phyloP scores from a whole-genome alignment of 2,888 invertebrate genomes.

The Theretra japonica region DNA sequence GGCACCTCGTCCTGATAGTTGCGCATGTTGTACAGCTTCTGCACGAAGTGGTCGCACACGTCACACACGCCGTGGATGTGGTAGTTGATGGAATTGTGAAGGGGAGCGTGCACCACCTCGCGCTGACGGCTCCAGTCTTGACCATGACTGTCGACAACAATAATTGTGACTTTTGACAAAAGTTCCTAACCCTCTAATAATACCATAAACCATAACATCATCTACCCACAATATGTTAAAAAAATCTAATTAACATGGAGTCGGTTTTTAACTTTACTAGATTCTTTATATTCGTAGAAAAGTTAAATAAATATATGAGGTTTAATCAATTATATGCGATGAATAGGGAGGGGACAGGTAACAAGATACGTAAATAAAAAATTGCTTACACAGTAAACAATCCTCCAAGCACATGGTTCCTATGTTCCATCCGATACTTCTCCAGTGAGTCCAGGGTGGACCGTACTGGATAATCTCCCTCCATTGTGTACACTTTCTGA shows the following conservation, averaged over 20 bases:
- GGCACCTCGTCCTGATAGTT: conserved; percentile 87
- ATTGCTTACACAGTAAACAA: conserved; percentile 82
- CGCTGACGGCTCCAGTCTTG: conserved; percentile 86
- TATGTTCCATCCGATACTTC: conserved; percentile 85
- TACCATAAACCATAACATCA: too few relatives aligned
- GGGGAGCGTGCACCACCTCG: conserved; percentile 75
- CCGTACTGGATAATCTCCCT: conserved; percentile 85
- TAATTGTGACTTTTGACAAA: conserved; percentile 11
- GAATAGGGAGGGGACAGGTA: too few relatives aligned
- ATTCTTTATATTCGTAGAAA: too few relatives aligned
- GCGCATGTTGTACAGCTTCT: conserved; percentile 80
- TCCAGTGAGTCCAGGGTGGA: conserved; percentile 87
- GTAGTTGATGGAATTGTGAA: conserved; percentile 62
- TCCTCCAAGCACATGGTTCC: conserved; percentile 82
- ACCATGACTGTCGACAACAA: conserved; percentile 74
- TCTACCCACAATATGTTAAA: too few relatives aligned
- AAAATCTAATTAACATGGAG: too few relatives aligned
- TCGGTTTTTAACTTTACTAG: too few relatives aligned
- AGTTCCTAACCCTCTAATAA: too few relatives aligned
- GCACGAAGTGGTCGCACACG: conserved; percentile 64
- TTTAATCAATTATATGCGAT: too few relatives aligned
- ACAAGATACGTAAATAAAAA: background rate
- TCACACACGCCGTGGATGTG: conserved; percentile 73
- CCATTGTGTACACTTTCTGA: conserved; percentile 85
- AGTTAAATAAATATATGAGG: too few relatives aligned